These are phyloP conservation scores for Tolmerus cingulatus DNA, from an alignment of 2,888 invertebrate species.

Conservation along the genomic window DNA sequence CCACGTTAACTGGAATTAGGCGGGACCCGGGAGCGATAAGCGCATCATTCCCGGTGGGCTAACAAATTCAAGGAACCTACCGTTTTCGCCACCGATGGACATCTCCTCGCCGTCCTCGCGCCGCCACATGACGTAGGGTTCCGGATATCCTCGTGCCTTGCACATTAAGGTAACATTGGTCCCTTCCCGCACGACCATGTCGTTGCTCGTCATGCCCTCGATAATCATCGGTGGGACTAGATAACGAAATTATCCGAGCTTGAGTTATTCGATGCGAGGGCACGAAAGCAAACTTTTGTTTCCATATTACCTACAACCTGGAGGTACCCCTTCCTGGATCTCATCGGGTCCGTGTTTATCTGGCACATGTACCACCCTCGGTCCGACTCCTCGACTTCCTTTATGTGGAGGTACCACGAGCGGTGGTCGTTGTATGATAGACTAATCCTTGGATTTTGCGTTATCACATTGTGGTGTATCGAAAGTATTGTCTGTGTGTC, in stretches of 20 bases:
- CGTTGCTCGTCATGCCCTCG: conserved; percentile 88
- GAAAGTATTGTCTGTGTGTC: conserved; percentile 92
- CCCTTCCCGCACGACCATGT: conserved; percentile 90
- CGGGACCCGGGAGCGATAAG: background rate
- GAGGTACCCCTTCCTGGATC: conserved; percentile 86
- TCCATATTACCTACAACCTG: conserved; percentile 88
- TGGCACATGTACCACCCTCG: conserved; percentile 94
- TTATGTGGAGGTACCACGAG: conserved; percentile 90
- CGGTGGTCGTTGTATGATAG: conserved; percentile 88
- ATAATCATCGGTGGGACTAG: conserved; percentile 91
- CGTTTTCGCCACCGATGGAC: conserved; percentile 87
- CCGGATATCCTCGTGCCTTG: conserved; percentile 87
- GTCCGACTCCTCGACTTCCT: conserved; percentile 85
- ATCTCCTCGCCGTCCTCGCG: conserved; percentile 89
- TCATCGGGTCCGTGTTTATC: conserved; percentile 94
- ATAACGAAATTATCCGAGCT: conserved; percentile 50
- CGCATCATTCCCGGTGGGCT: background rate
- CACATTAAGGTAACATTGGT: conserved; percentile 88
- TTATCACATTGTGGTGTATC: conserved; percentile 90
- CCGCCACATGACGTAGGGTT: conserved; percentile 93
- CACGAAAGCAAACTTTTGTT: background rate
- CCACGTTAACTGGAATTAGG: conserved; percentile 77
- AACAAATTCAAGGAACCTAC: conserved; percentile 63
- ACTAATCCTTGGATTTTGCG: conserved; percentile 87
- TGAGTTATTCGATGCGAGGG: conserved; percentile 11